phyloP scores from a whole-genome alignment of 2,888 invertebrate genomes.

The Drosophila aldrichi region DNA sequence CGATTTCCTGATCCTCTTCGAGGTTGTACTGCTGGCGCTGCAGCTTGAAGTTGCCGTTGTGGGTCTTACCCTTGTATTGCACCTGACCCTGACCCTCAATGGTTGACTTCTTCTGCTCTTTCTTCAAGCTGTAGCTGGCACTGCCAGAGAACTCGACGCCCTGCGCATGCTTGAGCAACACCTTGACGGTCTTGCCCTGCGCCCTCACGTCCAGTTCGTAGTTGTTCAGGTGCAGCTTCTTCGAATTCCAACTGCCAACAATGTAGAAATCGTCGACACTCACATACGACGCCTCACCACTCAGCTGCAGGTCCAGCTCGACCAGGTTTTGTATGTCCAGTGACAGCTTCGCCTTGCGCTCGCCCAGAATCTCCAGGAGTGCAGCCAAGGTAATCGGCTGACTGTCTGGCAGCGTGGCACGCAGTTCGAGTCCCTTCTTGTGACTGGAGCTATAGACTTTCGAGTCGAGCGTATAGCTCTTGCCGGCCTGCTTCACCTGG shows the following conservation, averaged over 20 bases:
- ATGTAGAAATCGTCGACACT: conserved; percentile 89
- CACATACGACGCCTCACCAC: conserved; percentile 87
- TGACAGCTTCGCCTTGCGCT: conserved; percentile 87
- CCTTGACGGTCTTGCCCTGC: conserved; percentile 88
- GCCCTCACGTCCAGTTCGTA: conserved; percentile 88
- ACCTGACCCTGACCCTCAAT: conserved; percentile 91
- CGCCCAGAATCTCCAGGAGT: conserved; percentile 85
- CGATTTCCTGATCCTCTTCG: conserved; percentile 88
- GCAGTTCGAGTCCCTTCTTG: conserved; percentile 87
- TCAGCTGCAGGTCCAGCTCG: conserved; percentile 87
- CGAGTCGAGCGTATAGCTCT: conserved; percentile 87
- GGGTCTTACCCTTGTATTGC: conserved; percentile 89
- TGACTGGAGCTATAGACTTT: conserved; percentile 86
- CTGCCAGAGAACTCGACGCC: conserved; percentile 88
- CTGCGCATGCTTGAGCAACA: conserved; percentile 88
- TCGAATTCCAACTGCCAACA: conserved; percentile 88
- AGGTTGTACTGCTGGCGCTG: conserved; percentile 88
- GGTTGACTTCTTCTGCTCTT: conserved; percentile 90
- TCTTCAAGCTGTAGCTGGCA: conserved; percentile 89
- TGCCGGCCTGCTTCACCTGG: conserved; percentile 87
- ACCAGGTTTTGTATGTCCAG: conserved; percentile 86
- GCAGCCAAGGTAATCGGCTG: conserved; percentile 79
- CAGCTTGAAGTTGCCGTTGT: conserved; percentile 91
- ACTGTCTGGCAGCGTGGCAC: conserved; percentile 86
- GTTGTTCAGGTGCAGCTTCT: conserved; percentile 88